Evolutionary conservation across 2,797 vertebrate species (phyloP), one percentile per base, ranked within the genome.

Genomic region (Poliocrania exsul): DNA sequence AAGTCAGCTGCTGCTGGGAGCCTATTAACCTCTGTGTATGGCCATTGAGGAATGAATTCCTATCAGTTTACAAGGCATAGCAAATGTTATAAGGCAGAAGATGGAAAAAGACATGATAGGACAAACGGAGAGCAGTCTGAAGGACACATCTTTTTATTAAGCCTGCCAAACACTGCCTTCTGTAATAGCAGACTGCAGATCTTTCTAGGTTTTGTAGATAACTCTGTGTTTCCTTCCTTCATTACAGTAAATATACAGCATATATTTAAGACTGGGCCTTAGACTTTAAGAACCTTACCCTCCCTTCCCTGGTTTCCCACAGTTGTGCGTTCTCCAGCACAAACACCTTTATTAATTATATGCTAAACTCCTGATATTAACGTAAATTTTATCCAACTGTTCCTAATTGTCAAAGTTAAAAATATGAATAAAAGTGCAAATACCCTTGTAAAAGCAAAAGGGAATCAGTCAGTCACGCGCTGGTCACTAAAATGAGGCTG

Each of bases 1-100:
- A 93, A 92, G 89, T 96, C 96, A 96, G 95, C 94, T 94, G 85
- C 82, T 94, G 82, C 82, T 90, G 54, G 65, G 61, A 96, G 77
- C 80, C 94, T 93, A 92, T 95, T 96, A 92, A 95, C 93, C 94
- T 94, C 91, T 90, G 86, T 67, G 72, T 91, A 75, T 74, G 73
- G 83, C 91, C 90, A 96, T 2, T 88, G 82, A 95, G 82, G 58
- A 94, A 93, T 91, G 82, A 93, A 93, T 91, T 90, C 77, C 82
- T 96, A 92, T 86, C 82, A 58, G 80, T 94, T 92, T 96, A 86
- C 90, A 96, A 88, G 50, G 80, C 93, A 92, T 40, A 94, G 82
- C 94, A 93, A 86, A 81, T 75, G 38, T 83, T 95, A 33, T 51
- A 93, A 90, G 77, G 85, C 72, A 88, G 85, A 90, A 94, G 93